These are phyloP conservation scores for Pegoplata infirma DNA, from an alignment of 2,888 invertebrate genomes.

Conservation along the genomic window DNA sequence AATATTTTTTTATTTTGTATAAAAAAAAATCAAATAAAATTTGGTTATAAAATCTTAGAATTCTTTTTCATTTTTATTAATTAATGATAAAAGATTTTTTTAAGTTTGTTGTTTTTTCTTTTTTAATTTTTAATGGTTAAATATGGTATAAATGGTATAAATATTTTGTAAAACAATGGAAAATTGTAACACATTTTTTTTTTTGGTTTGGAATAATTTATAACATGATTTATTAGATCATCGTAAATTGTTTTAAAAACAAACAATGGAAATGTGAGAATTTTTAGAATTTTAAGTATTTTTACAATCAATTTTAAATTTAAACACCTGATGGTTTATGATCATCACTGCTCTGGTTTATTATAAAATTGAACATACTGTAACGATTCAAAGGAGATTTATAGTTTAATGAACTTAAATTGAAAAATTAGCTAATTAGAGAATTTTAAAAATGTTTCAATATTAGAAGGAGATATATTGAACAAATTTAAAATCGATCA, in stretches of 20 bases:
- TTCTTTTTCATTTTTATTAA: constrained; percentile 48
- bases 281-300: not conserved
- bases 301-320: not conserved
- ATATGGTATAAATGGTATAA: too few species aligned
- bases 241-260: not conserved
- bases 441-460: too few species aligned
- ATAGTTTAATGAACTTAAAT: not conserved
- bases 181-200: constrained; percentile 51
- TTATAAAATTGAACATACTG: too few species aligned
- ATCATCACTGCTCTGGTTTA: too few species aligned
- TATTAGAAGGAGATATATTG: too few species aligned
- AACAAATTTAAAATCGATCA: too few species aligned
- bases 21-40: constrained; percentile 21
- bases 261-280: not conserved
- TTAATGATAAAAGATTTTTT: constrained; percentile 26
- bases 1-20: not conserved
- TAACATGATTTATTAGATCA: constrained; percentile 49
- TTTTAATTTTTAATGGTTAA: constrained; percentile 23
- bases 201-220: constrained; percentile 22
- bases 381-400: too few species aligned
- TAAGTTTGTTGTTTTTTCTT: not conserved
- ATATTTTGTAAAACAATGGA: constrained; percentile 55
- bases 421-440: too few species aligned
- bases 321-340: not conserved
- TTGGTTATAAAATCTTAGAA: constrained; percentile 40